Base-by-base conservation (phyloP, 2,797 vertebrate species). In the Capromys pilorides region DNA sequence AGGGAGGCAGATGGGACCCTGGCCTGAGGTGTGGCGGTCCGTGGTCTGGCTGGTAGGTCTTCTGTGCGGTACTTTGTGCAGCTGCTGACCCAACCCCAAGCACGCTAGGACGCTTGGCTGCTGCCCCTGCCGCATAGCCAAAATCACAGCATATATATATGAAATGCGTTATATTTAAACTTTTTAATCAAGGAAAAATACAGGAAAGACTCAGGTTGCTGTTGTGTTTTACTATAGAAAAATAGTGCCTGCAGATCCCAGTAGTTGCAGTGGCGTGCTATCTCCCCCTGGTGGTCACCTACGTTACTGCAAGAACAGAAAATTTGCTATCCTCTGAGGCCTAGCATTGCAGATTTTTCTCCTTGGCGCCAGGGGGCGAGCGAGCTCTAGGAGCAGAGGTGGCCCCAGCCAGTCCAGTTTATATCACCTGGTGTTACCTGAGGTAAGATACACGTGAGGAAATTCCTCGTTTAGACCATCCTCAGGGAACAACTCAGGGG, bases 201-300 rank as follows among this genome's bases (percentile, higher is more conserved):
- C 45, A 69, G 11, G 28, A 87, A 94, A 41, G 4, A 62, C 88
- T 84, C 13, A 13, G 57, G 66, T 39, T 94, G 67, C 45, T 41
- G 1, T 73, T 26, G 14, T 41, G 39, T 67, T 97, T 97, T 97
- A 97, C 96, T 94, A 98, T 93, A 95, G 82, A 87, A 28, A 97
- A 97, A 97, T 95, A 12, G 12, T 75, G 94, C 86, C 71, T 94
- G 90, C 5, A 6, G 22, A 14, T 12, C 8, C 31, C 92, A 93
- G 85, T 71, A 93, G 71, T 45, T 8, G 75, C 39, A 51, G 41
- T 7, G 6, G 31, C 33, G n/a, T 0, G n/a, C 22, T 73, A 13
- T 1, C 26, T 4, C 81, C 78, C 0, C 84, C 88, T 93, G 22
- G 64, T 31, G 91, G 93, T 36, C 75, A 57, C 26, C 24, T 1